Evolutionary conservation across 2,797 vertebrate species (phyloP).

Genomic region (Channallabes apus): DNA sequence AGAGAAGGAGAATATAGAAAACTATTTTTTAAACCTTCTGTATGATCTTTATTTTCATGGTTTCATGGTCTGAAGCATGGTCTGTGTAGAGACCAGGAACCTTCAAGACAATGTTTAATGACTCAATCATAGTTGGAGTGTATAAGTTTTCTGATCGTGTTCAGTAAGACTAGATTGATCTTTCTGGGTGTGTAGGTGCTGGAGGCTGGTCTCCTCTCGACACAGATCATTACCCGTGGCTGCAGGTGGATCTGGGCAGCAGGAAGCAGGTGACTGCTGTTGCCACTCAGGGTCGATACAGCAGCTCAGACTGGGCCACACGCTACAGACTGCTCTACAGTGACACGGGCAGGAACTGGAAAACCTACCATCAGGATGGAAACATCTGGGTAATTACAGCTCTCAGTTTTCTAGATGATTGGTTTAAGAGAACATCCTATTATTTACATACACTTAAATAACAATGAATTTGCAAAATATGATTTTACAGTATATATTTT

Average conservation of each 20-base stretch:
- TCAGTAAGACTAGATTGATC: neutral
- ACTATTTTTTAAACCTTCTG: neutral
- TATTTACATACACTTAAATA: neutral
- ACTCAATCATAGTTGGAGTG: too few species aligned
- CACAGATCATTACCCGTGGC: constrained; percentile 96
- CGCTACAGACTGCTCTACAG: constrained; percentile 93
- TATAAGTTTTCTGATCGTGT: neutral
- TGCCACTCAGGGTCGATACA: constrained; percentile 95
- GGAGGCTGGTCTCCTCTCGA: constrained; percentile 96
- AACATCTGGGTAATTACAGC: constrained; percentile 90
- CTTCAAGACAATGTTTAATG: neutral
- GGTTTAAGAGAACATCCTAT: neutral
- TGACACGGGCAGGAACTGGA: constrained; percentile 94
- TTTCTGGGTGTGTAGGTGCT: constrained; percentile 75
- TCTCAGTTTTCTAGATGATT: constrained; percentile 8
- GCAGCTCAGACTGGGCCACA: constrained; percentile 96
- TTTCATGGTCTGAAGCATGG: neutral
- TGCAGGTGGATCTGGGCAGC: constrained; percentile 91
- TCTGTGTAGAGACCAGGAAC: neutral
- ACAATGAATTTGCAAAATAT: neutral
- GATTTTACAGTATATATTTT: neutral
- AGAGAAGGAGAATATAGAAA: neutral
- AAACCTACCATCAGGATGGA: constrained; percentile 94
- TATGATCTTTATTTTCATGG: neutral
- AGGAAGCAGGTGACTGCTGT: constrained; percentile 88